These are phyloP conservation scores for Lacanobia wlatinum DNA, from an alignment of 2,888 invertebrate genomes.

Conservation along the genomic window DNA sequence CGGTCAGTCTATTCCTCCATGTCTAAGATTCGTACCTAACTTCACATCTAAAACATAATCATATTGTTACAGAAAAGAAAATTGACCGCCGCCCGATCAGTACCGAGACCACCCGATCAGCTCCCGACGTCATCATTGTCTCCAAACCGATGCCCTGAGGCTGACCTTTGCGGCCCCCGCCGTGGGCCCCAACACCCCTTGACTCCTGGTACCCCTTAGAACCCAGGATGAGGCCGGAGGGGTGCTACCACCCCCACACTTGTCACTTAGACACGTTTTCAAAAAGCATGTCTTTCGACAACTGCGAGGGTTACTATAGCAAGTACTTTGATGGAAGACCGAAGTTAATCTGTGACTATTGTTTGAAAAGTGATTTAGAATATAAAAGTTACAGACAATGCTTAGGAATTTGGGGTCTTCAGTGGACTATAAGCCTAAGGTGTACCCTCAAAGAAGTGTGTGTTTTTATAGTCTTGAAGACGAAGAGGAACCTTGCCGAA, in stretches of 20 bases:
- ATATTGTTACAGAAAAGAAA: conserved; percentile 83
- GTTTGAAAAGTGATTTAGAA: conserved; percentile 85
- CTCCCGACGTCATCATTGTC: conserved; percentile 96
- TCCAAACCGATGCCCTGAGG: conserved; percentile 90
- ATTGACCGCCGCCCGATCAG: conserved; percentile 93
- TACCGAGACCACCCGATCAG: conserved; percentile 96
- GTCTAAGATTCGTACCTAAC: background rate
- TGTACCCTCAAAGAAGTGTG: conserved; percentile 80
- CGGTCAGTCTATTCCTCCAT: background rate
- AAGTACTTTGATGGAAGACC: conserved; percentile 83
- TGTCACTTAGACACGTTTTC: conserved; percentile 76
- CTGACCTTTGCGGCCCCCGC: conserved; percentile 88
- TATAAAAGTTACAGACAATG: conserved; percentile 81
- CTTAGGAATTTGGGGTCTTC: conserved; percentile 84
- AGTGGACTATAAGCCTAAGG: conserved; percentile 76
- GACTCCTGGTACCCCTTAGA: conserved; percentile 79
- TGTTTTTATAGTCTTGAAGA: conserved; percentile 82
- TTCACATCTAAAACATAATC: background rate
- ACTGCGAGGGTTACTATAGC: conserved; percentile 84
- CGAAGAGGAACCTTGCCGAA: conserved; percentile 59
- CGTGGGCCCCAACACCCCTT: conserved; percentile 87
- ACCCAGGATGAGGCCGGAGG: conserved; percentile 82
- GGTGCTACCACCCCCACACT: conserved; percentile 75
- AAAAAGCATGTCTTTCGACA: conserved; percentile 81
- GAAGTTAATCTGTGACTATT: conserved; percentile 83